Percentiles rank a stretch among this genome's conserved stretches.
Conservation (phyloP, 2,888 invertebrate genomes). For the Amiota mariae region DNA sequence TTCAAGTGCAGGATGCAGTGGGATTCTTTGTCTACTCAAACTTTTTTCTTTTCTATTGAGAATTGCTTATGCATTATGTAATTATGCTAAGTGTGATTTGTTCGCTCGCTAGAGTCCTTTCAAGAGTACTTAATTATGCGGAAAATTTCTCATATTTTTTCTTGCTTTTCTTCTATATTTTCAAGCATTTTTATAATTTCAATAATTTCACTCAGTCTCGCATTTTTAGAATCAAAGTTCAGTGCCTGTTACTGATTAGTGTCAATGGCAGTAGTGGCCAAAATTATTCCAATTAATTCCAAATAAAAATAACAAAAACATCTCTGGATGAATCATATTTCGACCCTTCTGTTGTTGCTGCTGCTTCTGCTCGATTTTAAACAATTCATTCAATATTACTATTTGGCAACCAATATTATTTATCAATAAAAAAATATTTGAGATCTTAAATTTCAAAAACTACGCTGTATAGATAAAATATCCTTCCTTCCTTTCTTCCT, state of each 20-base stretch:
- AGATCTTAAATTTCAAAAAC: conserved; percentile 60
- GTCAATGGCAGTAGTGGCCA: conserved; percentile 54
- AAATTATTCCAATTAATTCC: no score
- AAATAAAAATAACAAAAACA: no score
- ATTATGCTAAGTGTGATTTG: conserved; percentile 36
- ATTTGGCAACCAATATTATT: conserved; percentile 37
- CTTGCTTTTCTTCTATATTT: conserved; percentile 52
- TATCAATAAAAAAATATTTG: conserved; percentile 24
- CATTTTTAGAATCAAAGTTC: not conserved
- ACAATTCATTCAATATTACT: conserved; percentile 2
- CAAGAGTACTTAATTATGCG: conserved; percentile 61
- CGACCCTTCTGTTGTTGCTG: not conserved
- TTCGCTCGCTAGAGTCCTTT: conserved; percentile 24
- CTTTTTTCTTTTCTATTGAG: conserved; percentile 1
- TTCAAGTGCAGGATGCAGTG: conserved; percentile 68
- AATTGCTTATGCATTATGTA: conserved; percentile 47
- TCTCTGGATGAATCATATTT: not conserved
- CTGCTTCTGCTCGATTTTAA: not conserved
- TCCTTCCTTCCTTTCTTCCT: conserved; percentile 28
- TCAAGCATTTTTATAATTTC: conserved; percentile 52
- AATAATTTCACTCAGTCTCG: not conserved
- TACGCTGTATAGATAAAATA: conserved; percentile 23
- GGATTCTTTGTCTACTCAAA: conserved; percentile 32
- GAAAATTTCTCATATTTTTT: conserved; percentile 44
- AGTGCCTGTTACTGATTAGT: conserved; percentile 53